phyloP scores from a whole-genome alignment of 2,113 vertebrate species.

The Puntigrus tetrazona region DNA sequence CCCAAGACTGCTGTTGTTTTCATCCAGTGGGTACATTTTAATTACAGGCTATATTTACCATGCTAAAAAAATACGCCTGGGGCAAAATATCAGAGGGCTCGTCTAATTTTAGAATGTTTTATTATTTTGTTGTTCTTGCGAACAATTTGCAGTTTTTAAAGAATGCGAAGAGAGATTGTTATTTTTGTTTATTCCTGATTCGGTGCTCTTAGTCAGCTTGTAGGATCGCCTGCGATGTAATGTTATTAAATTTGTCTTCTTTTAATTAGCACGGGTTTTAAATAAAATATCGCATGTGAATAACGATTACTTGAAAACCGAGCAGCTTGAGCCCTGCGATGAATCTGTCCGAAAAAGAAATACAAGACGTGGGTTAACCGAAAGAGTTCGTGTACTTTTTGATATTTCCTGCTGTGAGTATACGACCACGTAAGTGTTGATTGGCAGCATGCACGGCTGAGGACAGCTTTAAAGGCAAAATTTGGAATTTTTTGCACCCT shows the following conservation, averaged over 20 bases:
- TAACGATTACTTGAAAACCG: neutral
- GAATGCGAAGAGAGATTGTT: too few species aligned
- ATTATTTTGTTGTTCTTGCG: conserved; percentile 65
- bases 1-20: conserved; percentile 61
- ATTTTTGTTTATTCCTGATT: too few species aligned
- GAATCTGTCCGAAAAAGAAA: neutral
- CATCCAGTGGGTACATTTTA: conserved; percentile 74
- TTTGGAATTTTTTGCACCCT: too few species aligned
- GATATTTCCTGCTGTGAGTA: too few species aligned
- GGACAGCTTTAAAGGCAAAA: too few species aligned
- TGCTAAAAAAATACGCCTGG: conserved; percentile 72
- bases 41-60: conserved; percentile 75
- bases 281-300: neutral
- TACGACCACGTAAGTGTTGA: too few species aligned
- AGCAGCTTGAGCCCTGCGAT: neutral
- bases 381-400: too few species aligned
- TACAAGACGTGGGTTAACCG: neutral
- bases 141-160: conserved; percentile 61
- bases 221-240: too few species aligned
- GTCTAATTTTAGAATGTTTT: conserved; percentile 68
- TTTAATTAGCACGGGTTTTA: neutral
- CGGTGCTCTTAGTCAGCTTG: neutral
- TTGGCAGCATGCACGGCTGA: too few species aligned
- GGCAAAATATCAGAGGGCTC: conserved; percentile 71
- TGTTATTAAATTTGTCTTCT: too few species aligned